Percentiles rank a stretch among this genome's conserved stretches.
phyloP scores from a whole-genome alignment of 2,113 vertebrate genomes.

The Tachysurus vachellii region DNA sequence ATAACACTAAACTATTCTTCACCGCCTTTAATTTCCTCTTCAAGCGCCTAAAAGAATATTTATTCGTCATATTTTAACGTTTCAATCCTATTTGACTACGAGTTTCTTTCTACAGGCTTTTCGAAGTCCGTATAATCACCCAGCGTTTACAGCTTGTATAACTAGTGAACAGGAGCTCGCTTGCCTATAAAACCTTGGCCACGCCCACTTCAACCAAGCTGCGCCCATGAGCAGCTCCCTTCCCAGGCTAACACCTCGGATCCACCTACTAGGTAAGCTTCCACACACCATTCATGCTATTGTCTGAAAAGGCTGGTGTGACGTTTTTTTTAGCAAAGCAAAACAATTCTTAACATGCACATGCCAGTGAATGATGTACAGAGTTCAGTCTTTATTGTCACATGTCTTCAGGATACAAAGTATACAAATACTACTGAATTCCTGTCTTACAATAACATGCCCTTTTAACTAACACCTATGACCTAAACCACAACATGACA shows the following conservation, averaged over 20 bases:
- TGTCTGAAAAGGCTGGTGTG: not conserved
- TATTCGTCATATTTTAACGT: not conserved
- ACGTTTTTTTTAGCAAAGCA: not conserved
- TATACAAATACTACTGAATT: not conserved
- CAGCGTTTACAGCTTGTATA: not conserved
- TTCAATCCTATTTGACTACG: not conserved
- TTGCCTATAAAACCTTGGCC: slow-evolving; percentile 19
- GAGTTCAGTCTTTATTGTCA: not conserved
- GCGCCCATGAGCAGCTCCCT: not conserved
- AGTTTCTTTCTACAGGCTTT: not conserved
- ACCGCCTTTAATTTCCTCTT: not conserved
- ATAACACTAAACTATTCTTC: not conserved
- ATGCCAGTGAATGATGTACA: not conserved
- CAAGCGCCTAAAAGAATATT: not conserved
- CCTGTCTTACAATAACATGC: not conserved
- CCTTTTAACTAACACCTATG: not conserved
- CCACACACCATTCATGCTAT: slow-evolving; percentile 6
- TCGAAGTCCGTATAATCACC: not conserved
- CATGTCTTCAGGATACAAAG: not conserved
- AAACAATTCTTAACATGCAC: not conserved
- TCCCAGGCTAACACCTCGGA: not conserved
- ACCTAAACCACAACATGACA: not conserved
- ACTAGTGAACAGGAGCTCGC: not conserved
- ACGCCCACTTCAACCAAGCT: not conserved
- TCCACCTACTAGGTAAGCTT: not conserved